Conservation (phyloP, 1,140 invertebrate genomes). For the Tetranychus urticae region DNA sequence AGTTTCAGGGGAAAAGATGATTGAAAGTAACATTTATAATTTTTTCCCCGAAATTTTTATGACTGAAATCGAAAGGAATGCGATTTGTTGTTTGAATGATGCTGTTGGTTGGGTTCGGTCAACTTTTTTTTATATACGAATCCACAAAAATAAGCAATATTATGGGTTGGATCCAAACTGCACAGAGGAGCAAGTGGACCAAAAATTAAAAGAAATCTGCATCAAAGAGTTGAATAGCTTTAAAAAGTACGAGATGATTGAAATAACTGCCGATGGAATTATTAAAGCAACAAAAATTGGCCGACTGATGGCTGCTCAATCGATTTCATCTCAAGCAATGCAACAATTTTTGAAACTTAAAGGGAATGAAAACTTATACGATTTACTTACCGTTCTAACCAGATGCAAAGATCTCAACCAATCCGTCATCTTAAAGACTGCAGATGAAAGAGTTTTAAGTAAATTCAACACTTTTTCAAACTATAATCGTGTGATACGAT, state of each 20-base stretch:
- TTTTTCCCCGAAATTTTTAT: conserved; percentile 50
- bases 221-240: conserved; percentile 31
- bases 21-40: conserved; percentile 35
- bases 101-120: conserved; percentile 50
- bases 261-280: conserved; percentile 25
- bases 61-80: conserved; percentile 46
- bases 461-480: conserved; percentile 25
- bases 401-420: conserved; percentile 30
- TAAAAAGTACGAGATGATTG: conserved; percentile 24
- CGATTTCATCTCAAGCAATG: conserved; percentile 35
- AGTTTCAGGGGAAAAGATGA: conserved; percentile 21
- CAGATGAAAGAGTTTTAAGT: conserved; percentile 34
- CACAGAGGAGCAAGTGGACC: neutral
- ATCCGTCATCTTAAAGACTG: conserved; percentile 32
- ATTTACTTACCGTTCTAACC: conserved; percentile 22
- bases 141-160: conserved; percentile 37
- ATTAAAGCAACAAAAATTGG: conserved; percentile 29
- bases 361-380: neutral
- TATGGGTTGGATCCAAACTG: conserved; percentile 27
- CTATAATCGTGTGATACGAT: conserved; percentile 27
- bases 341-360: conserved; percentile 22
- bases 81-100: conserved; percentile 40
- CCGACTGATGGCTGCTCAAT: conserved; percentile 35
- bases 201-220: conserved; percentile 16
- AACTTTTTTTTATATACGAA: conserved; percentile 48